Conservation (phyloP, 2,113 vertebrate species). For the Chamaetylas fuelleborni region DNA sequence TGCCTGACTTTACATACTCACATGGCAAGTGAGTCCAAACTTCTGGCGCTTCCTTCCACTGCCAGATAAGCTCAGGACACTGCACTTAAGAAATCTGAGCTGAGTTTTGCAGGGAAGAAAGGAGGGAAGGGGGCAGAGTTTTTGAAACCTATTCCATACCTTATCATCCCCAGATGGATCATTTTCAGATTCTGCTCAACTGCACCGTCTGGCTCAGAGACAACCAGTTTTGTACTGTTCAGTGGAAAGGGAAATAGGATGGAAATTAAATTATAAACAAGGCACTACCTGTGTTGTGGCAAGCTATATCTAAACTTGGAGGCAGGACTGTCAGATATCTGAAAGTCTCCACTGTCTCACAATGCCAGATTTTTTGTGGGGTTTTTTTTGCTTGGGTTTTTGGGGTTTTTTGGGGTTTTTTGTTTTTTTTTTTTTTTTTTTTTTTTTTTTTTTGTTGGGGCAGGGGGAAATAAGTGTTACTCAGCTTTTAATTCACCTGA, state of each 20-base stretch:
- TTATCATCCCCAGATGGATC: background rate
- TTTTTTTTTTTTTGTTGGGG: background rate
- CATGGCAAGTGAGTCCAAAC: background rate
- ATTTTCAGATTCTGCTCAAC: background rate
- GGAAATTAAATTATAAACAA: constrained; percentile 32
- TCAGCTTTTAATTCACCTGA: background rate
- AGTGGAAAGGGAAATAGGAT: background rate
- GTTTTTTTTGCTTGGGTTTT: too few species aligned
- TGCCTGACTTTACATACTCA: constrained; percentile 32
- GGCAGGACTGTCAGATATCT: background rate
- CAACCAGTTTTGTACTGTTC: background rate
- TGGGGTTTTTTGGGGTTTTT: too few species aligned
- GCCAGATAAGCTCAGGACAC: background rate
- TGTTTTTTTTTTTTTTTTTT: background rate
- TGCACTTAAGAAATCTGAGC: background rate
- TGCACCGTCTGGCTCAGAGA: background rate
- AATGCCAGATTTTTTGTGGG: background rate
- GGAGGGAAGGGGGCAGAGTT: background rate
- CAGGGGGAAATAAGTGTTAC: background rate
- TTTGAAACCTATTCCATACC: background rate
- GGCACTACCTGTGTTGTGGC: background rate
- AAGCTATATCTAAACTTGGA: constrained; percentile 8
- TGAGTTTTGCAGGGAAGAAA: background rate
- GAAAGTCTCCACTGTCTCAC: background rate
- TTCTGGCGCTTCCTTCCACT: background rate